These are phyloP conservation scores for Calcarius lapponicus DNA, from an alignment of 2,797 vertebrate species.

Conservation along the genomic window DNA sequence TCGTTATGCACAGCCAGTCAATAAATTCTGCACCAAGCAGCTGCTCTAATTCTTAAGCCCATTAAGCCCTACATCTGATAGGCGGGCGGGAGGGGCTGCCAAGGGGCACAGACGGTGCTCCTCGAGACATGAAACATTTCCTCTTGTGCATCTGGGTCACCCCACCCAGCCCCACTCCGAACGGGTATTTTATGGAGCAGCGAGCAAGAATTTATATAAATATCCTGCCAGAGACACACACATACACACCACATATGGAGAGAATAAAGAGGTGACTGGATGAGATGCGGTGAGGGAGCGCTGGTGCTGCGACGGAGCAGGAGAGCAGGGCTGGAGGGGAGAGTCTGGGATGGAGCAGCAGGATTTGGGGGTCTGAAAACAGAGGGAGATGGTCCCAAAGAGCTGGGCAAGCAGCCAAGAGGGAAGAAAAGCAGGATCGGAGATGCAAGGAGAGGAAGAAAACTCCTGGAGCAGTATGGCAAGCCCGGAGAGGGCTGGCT, in stretches of 20 bases:
- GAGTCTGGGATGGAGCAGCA: not conserved
- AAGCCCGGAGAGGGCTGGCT: not conserved
- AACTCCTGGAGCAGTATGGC: fast-evolving
- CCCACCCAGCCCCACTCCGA: constrained; percentile 50
- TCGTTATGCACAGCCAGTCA: constrained; percentile 69
- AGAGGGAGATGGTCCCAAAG: not conserved
- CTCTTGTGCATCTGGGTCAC: constrained; percentile 70
- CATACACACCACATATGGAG: constrained; percentile 42
- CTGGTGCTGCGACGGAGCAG: not conserved
- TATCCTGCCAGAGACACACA: constrained; percentile 46
- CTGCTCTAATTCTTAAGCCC: constrained; percentile 72
- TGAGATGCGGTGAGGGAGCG: fast-evolving
- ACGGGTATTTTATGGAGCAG: constrained; percentile 67
- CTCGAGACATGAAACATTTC: constrained; percentile 72
- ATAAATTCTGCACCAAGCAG: constrained; percentile 74
- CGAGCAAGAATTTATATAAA: constrained; percentile 66
- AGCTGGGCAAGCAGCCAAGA: not conserved
- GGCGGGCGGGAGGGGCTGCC: constrained; percentile 27
- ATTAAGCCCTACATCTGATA: constrained; percentile 62
- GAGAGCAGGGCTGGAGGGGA: not conserved
- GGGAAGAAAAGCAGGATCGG: not conserved
- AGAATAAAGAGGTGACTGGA: constrained; percentile 38
- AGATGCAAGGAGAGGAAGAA: not conserved
- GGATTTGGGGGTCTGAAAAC: not conserved
- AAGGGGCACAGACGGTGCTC: constrained; percentile 68